phyloP scores from a whole-genome alignment of 2,113 vertebrate species.

The Coryphaenoides rupestris region DNA sequence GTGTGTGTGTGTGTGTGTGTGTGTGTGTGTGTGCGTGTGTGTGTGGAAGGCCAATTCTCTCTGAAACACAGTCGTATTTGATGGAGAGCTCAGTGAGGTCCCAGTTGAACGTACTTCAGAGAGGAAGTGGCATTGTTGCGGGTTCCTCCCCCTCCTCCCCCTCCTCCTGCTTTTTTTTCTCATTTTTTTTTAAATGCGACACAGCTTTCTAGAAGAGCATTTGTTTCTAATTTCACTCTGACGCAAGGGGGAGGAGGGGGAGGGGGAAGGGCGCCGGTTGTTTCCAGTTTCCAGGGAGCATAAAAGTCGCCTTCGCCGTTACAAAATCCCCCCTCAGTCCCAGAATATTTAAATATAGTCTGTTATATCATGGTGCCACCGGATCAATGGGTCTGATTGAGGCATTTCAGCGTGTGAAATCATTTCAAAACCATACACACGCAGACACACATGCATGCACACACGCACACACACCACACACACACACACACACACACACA shows the following conservation, averaged over 20 bases:
- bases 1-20: too few species aligned
- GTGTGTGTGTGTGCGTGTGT: too few species aligned
- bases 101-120: conserved; percentile 25
- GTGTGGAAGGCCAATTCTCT: conserved; percentile 17
- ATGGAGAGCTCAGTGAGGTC: background rate
- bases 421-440: too few species aligned
- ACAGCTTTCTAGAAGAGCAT: conserved; percentile 43
- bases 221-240: conserved; percentile 61
- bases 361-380: too few species aligned
- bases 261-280: conserved; percentile 24
- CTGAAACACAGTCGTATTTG: conserved; percentile 33
- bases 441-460: too few species aligned
- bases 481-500: too few species aligned
- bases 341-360: background rate
- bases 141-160: too few species aligned
- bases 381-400: too few species aligned
- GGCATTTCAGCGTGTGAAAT: too few species aligned
- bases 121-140: conserved; percentile 52
- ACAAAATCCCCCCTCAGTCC: conserved; percentile 34
- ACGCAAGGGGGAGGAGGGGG: conserved; percentile 21
- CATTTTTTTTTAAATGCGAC: conserved; percentile 42
- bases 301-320: conserved; percentile 30
- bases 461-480: too few species aligned
- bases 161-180: conserved; percentile 42
- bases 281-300: conserved; percentile 46